These are phyloP conservation scores for Saxicola maurus DNA, from an alignment of 2,797 vertebrate species.

Conservation along the genomic window DNA sequence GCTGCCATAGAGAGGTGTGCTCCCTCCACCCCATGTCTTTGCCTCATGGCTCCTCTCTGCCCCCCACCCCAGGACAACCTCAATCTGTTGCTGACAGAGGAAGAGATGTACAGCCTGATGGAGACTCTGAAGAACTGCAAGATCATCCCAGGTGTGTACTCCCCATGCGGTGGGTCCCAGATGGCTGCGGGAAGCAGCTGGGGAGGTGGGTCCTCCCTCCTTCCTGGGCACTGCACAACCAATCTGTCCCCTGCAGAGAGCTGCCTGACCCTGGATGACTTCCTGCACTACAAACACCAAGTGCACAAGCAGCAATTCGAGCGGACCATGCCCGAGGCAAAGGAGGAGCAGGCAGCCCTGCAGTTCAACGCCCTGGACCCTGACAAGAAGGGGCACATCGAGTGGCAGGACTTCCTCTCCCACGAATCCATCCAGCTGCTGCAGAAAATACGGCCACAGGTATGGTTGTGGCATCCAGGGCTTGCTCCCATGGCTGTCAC, in stretches of 20 bases:
- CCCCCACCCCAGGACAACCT: slow-evolving; percentile 82
- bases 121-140: slow-evolving; percentile 89
- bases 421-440: slow-evolving; percentile 89
- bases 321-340: slow-evolving; percentile 81
- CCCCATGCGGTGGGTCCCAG: accelerated
- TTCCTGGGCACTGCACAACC: neutral
- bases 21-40: neutral
- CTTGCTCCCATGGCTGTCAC: neutral
- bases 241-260: slow-evolving; percentile 75
- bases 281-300: slow-evolving; percentile 92
- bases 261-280: slow-evolving; percentile 88
- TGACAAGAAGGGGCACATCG: slow-evolving; percentile 86
- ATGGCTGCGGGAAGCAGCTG: accelerated
- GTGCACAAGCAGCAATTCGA: slow-evolving; percentile 87
- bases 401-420: slow-evolving; percentile 93
- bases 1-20: accelerated
- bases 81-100: slow-evolving; percentile 92
- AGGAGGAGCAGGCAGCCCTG: slow-evolving; percentile 84
- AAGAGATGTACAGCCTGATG: slow-evolving; percentile 94
- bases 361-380: slow-evolving; percentile 91
- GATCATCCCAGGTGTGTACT: slow-evolving; percentile 85
- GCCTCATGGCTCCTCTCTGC: neutral
- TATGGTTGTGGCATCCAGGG: neutral
- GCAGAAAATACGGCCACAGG: slow-evolving; percentile 88
- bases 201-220: neutral